phyloP scores from a whole-genome alignment of 2,888 invertebrate genomes.

The Agapetus fuscipes region DNA sequence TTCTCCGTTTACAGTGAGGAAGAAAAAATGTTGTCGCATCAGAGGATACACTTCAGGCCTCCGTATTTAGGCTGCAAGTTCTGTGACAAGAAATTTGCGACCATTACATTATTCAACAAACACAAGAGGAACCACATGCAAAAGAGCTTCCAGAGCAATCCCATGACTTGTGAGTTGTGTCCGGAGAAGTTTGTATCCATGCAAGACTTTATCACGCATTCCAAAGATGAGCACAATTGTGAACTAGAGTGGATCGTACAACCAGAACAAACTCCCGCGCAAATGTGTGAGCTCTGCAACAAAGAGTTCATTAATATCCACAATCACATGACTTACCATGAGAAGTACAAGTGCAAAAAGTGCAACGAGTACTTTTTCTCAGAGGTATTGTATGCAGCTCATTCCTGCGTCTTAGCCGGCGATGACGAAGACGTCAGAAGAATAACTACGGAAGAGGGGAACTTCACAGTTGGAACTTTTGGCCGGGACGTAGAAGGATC shows the following conservation, averaged over 20 bases:
- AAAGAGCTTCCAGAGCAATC: slow-evolving; percentile 38
- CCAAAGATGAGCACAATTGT: slow-evolving; percentile 38
- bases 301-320: slow-evolving; percentile 39
- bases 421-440: slow-evolving; percentile 30
- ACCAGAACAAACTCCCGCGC: slow-evolving; percentile 38
- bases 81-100: slow-evolving; percentile 43
- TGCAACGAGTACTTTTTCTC: slow-evolving; percentile 42
- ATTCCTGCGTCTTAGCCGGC: slow-evolving; percentile 37
- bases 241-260: slow-evolving; percentile 40
- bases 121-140: slow-evolving; percentile 43
- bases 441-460: neutral
- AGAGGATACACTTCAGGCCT: slow-evolving; percentile 36
- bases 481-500: neutral
- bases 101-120: slow-evolving; percentile 38
- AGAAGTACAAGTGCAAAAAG: slow-evolving; percentile 41
- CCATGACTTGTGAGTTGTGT: slow-evolving; percentile 40
- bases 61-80: slow-evolving; percentile 42
- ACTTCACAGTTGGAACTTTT: neutral
- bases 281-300: slow-evolving; percentile 37
- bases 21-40: slow-evolving; percentile 34
- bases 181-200: slow-evolving; percentile 46
- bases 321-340: slow-evolving; percentile 38
- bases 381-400: slow-evolving; percentile 34
- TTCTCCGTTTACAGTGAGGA: slow-evolving; percentile 40
- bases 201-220: slow-evolving; percentile 43